Evolutionary conservation across 2,888 invertebrate genomes (phyloP).

Genomic region (Acrobasis repandana): DNA sequence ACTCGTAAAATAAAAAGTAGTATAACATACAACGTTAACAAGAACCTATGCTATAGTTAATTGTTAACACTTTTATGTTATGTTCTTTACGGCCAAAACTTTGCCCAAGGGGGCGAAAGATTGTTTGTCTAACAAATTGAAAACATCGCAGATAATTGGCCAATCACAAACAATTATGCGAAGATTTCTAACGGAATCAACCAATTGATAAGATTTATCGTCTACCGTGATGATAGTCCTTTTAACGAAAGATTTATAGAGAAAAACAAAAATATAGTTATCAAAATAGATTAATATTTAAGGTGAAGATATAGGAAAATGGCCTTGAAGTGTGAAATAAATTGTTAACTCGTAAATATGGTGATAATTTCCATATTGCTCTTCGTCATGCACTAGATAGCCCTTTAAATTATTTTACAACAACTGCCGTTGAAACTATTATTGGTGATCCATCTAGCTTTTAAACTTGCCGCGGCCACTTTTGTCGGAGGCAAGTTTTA

Average conservation of each 20-base stretch:
- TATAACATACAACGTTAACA: no score
- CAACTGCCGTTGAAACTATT: no score
- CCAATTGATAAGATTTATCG: conserved; percentile 14
- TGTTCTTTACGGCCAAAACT: background rate
- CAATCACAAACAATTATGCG: conserved; percentile 13
- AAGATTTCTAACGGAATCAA: background rate
- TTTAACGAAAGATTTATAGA: background rate
- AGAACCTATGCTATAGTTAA: background rate
- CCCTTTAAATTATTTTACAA: no score
- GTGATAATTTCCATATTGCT: no score
- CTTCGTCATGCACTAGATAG: no score
- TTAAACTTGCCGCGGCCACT: no score
- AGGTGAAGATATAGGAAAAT: no score
- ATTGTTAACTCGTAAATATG: no score
- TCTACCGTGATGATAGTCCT: background rate
- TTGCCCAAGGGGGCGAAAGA: conserved; percentile 10
- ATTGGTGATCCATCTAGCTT: no score
- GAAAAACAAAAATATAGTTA: background rate
- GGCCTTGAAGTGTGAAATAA: no score
- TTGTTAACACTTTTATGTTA: background rate
- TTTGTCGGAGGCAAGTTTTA: no score
- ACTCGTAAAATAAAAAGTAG: no score
- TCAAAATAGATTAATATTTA: background rate
- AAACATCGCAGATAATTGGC: conserved; percentile 10
- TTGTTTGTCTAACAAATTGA: conserved; percentile 12